phyloP scores from a whole-genome alignment of 2,888 invertebrate genomes.

The Ganaspis brasiliensis region DNA sequence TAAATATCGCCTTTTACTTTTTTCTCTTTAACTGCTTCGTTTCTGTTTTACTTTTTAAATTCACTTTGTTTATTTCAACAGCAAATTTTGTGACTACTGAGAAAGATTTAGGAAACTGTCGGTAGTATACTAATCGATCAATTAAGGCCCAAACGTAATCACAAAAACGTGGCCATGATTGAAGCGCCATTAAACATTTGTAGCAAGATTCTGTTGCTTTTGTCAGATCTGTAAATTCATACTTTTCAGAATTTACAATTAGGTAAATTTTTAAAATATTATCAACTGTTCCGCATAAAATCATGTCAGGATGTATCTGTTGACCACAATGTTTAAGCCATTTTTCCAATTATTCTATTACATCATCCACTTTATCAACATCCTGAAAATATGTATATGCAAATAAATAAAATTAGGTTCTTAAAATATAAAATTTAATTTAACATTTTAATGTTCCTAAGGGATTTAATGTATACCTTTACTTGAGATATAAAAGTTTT shows the following conservation, averaged over 20 bases:
- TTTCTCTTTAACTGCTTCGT: no score
- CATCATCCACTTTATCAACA: constrained; percentile 31
- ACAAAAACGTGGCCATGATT: constrained; percentile 40
- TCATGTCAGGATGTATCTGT: constrained; percentile 43
- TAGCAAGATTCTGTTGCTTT: constrained; percentile 47
- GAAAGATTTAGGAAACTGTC: constrained; percentile 13
- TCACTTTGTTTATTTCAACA: no score
- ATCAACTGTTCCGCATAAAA: constrained; percentile 40
- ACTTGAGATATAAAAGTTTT: constrained; percentile 44
- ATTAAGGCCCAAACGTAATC: constrained; percentile 47
- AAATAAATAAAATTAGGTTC: no score
- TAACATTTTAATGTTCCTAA: no score
- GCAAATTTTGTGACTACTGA: no score
- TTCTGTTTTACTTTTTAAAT: no score
- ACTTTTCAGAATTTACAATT: constrained; percentile 42
- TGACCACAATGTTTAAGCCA: constrained; percentile 14
- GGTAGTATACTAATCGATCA: constrained; percentile 38
- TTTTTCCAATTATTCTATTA: constrained; percentile 10
- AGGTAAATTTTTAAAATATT: constrained; percentile 39
- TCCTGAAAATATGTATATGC: no score
- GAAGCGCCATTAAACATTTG: constrained; percentile 48
- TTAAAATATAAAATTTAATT: no score
- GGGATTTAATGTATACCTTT: constrained; percentile 33
- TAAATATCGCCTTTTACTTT: no score
- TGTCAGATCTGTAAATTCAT: constrained; percentile 19